These are phyloP conservation scores for Nebria salina DNA, from an alignment of 2,888 invertebrate species.

Conservation along the genomic window DNA sequence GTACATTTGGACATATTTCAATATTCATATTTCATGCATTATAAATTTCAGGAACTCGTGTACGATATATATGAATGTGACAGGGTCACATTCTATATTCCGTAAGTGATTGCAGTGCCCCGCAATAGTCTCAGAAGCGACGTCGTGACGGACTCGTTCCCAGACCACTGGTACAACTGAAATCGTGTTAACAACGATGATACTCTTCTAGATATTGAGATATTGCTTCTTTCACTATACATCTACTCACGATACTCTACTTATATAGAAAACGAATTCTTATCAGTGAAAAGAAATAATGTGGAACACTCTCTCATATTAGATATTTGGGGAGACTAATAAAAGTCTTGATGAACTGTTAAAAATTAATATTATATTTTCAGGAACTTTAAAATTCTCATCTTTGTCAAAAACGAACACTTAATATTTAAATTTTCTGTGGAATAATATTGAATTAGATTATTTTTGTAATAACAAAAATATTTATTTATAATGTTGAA, in stretches of 20 bases:
- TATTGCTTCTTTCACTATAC: slow-evolving; percentile 17
- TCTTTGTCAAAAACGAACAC: too few species aligned
- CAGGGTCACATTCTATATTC: slow-evolving; percentile 40
- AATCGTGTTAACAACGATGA: slow-evolving; percentile 31
- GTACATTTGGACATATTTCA: slow-evolving; percentile 47
- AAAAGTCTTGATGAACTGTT: too few species aligned
- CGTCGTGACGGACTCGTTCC: background rate
- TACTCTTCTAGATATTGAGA: slow-evolving; percentile 31
- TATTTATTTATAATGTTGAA: too few species aligned
- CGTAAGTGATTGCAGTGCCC: slow-evolving; percentile 46
- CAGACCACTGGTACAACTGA: slow-evolving; percentile 14
- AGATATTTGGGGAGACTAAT: background rate
- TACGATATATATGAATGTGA: slow-evolving; percentile 29
- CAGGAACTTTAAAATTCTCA: too few species aligned
- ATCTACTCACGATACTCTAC: background rate
- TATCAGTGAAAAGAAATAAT: background rate
- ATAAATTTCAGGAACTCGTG: slow-evolving; percentile 45
- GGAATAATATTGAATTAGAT: too few species aligned
- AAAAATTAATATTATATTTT: too few species aligned
- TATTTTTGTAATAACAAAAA: too few species aligned
- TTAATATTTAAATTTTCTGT: too few species aligned
- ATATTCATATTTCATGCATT: slow-evolving; percentile 47
- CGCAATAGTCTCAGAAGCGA: slow-evolving; percentile 18
- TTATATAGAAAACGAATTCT: background rate
- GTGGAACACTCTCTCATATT: background rate